Percentiles rank a stretch among this genome's conserved stretches.
Evolutionary conservation across 1,140 invertebrate genomes (phyloP).

Genomic region (Brachionus plicatilis): DNA sequence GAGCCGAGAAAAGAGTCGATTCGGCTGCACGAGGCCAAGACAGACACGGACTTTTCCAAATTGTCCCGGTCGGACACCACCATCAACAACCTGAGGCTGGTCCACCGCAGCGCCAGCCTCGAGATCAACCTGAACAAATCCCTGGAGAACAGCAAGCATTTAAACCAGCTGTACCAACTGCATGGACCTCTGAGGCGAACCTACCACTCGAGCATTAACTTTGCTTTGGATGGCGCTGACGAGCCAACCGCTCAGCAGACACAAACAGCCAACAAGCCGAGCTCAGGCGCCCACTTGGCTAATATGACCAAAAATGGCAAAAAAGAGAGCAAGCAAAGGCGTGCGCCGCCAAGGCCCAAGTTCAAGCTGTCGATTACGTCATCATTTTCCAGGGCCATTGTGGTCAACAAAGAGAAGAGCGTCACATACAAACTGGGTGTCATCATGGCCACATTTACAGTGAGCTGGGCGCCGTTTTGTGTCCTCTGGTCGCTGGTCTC

Average conservation of each 20-base stretch:
- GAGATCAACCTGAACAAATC: not conserved
- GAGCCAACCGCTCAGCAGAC: not conserved
- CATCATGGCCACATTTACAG: slow-evolving; percentile 41
- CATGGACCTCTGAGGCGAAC: not conserved
- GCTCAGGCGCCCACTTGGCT: not conserved
- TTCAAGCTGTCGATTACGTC: not conserved
- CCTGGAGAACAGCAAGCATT: slow-evolving; percentile 3
- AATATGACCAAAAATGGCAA: not conserved
- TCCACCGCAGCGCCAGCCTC: not conserved
- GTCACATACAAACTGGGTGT: slow-evolving; percentile 40
- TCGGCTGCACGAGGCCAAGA: not conserved
- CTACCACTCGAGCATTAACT: not conserved
- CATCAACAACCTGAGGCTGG: not conserved
- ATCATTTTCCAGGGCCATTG: not conserved
- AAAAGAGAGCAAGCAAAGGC: not conserved
- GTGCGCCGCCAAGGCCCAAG: not conserved
- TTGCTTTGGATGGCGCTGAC: not conserved
- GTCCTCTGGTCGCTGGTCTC: slow-evolving; percentile 42
- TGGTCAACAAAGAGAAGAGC: slow-evolving; percentile 32
- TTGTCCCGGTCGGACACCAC: not conserved
- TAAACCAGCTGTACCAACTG: not conserved
- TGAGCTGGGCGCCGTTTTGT: slow-evolving; percentile 43
- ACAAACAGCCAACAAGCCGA: not conserved
- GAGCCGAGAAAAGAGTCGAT: not conserved
- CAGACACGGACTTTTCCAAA: not conserved